phyloP scores from a whole-genome alignment of 1,140 invertebrate genomes.

The Sweltsa coloradensis region DNA sequence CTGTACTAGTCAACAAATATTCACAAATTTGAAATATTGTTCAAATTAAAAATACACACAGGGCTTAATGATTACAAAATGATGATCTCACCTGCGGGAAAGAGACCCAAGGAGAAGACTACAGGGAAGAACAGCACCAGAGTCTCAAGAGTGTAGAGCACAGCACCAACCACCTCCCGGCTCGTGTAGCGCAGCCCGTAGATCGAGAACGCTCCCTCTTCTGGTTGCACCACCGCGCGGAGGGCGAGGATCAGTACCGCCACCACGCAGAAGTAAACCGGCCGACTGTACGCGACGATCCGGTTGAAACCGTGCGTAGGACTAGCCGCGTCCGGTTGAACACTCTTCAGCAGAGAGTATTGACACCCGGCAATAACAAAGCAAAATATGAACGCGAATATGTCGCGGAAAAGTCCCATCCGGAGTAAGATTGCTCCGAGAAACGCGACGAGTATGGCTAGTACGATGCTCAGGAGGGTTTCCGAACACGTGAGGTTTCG shows the following conservation, averaged over 20 bases:
- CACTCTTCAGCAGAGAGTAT: constrained; percentile 95
- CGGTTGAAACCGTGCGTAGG: constrained; percentile 97
- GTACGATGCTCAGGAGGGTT: constrained; percentile 66
- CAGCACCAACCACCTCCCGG: constrained; percentile 46
- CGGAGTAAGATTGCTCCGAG: constrained; percentile 76
- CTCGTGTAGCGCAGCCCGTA: constrained; percentile 67
- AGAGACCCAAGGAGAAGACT: constrained; percentile 85
- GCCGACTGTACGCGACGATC: constrained; percentile 81
- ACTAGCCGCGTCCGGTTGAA: constrained; percentile 96
- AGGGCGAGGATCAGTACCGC: constrained; percentile 60
- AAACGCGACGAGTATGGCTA: constrained; percentile 77
- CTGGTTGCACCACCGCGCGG: not conserved
- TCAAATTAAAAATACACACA: too few relatives aligned
- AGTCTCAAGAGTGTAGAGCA: constrained; percentile 60
- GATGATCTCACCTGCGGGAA: constrained; percentile 40
- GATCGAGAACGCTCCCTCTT: constrained; percentile 43
- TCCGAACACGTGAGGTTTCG: constrained; percentile 78
- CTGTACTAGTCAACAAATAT: too few relatives aligned
- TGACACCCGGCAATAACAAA: constrained; percentile 94
- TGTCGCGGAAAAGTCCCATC: constrained; percentile 78
- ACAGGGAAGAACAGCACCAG: constrained; percentile 86
- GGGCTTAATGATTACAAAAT: not conserved
- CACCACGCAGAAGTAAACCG: constrained; percentile 87
- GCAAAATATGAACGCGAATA: constrained; percentile 90
- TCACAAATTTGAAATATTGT: too few relatives aligned